These are phyloP conservation scores for Clarias macrocephalus DNA, from an alignment of 2,113 vertebrate genomes.

Conservation along the genomic window DNA sequence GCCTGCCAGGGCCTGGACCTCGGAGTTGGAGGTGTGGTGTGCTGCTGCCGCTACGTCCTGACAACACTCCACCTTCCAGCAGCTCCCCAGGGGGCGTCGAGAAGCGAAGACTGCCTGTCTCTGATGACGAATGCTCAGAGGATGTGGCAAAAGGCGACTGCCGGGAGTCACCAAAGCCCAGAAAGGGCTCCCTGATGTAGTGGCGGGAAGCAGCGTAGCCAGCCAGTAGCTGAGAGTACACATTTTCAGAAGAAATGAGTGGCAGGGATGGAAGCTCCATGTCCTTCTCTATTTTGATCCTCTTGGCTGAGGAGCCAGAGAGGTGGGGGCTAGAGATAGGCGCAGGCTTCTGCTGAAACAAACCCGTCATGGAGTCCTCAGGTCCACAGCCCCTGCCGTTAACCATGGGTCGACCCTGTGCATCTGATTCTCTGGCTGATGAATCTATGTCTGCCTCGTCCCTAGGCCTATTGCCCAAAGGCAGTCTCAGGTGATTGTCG, in stretches of 20 bases:
- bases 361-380: conserved; percentile 83
- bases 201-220: conserved; percentile 96
- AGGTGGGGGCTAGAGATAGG: conserved; percentile 88
- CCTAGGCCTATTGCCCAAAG: conserved; percentile 77
- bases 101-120: conserved; percentile 97
- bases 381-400: conserved; percentile 88
- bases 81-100: conserved; percentile 95
- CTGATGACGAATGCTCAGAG: conserved; percentile 97
- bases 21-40: conserved; percentile 89
- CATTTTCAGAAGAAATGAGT: conserved; percentile 96
- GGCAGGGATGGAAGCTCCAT: conserved; percentile 92
- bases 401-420: conserved; percentile 76
- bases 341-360: conserved; percentile 91
- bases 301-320: conserved; percentile 86
- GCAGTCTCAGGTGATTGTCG: conserved; percentile 90
- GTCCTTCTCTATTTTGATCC: conserved; percentile 99
- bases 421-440: conserved; percentile 73
- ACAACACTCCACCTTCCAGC: conserved; percentile 88
- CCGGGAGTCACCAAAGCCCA: conserved; percentile 94
- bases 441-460: conserved; percentile 74
- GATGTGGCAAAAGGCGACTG: conserved; percentile 97
- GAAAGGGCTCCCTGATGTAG: conserved; percentile 98
- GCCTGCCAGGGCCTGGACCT: conserved; percentile 87
- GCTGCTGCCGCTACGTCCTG: conserved; percentile 94
- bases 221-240: conserved; percentile 98